phyloP scores from a whole-genome alignment of 1,140 invertebrate species.

The Reticulitermes speratus region DNA sequence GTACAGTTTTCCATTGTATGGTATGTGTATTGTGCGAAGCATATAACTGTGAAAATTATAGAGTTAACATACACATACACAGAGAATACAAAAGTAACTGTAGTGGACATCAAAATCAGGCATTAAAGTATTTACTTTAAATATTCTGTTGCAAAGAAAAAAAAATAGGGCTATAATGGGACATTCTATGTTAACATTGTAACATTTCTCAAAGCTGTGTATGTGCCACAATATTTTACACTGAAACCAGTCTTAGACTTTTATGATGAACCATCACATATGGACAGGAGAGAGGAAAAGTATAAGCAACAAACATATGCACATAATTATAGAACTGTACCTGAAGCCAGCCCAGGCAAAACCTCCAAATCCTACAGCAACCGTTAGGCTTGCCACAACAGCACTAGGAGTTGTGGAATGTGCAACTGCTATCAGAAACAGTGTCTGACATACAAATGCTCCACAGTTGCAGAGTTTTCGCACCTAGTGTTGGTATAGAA shows the following conservation, averaged over 20 bases:
- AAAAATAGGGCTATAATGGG: too few species aligned
- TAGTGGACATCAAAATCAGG: too few species aligned
- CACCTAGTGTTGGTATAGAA: constrained; percentile 48
- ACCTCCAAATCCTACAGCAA: constrained; percentile 85
- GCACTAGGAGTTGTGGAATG: constrained; percentile 62
- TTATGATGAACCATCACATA: too few species aligned
- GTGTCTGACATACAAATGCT: constrained; percentile 76
- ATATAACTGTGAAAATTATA: too few species aligned
- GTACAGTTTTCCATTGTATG: too few species aligned
- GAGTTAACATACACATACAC: too few species aligned
- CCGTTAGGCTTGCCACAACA: constrained; percentile 73
- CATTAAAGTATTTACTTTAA: too few species aligned
- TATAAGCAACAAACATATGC: neutral
- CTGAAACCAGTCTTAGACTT: constrained; percentile 8
- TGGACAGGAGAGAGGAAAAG: too few species aligned
- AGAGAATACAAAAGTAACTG: too few species aligned
- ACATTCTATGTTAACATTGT: too few species aligned
- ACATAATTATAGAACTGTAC: neutral
- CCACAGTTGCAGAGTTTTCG: constrained; percentile 72
- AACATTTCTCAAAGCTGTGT: neutral
- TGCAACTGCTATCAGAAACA: constrained; percentile 80
- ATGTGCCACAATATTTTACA: constrained; percentile 21
- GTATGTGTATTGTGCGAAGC: too few species aligned
- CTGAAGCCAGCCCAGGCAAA: constrained; percentile 81
- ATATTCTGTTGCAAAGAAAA: too few species aligned